Evolutionary conservation across 2,113 vertebrate species (phyloP).

Genomic region (Rutilus rutilus): DNA sequence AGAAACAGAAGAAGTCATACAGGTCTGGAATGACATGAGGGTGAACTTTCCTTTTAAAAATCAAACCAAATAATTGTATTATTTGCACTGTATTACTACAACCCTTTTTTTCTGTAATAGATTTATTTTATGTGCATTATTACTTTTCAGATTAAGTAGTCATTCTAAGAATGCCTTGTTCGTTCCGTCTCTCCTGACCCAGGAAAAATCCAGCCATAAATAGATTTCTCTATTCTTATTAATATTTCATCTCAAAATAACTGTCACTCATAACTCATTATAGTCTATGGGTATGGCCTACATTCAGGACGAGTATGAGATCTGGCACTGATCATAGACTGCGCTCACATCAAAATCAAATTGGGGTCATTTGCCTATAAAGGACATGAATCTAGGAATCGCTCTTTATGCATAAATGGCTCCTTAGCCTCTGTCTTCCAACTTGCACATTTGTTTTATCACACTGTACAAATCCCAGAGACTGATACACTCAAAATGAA

Average conservation of each 20-base stretch:
- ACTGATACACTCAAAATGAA: neutral
- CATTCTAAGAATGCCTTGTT: conserved; percentile 26
- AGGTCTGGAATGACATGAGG: neutral
- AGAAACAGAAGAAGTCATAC: neutral
- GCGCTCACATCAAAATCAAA: conserved; percentile 66
- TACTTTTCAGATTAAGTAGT: neutral
- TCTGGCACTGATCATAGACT: conserved; percentile 49
- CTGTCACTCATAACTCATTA: conserved; percentile 49
- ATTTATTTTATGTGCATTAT: neutral
- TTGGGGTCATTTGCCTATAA: conserved; percentile 78
- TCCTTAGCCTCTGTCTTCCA: conserved; percentile 13
- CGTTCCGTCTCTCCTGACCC: conserved; percentile 3
- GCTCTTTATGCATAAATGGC: conserved; percentile 73
- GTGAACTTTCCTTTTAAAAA: neutral
- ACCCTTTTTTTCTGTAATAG: neutral
- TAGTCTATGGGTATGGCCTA: conserved; percentile 42
- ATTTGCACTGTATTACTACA: neutral
- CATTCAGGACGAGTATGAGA: conserved; percentile 33
- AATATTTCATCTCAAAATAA: conserved; percentile 48
- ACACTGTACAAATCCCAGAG: conserved; percentile 4
- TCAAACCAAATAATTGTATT: neutral
- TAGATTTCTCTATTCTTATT: conserved; percentile 45
- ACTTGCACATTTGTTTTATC: conserved; percentile 15
- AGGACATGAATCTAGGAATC: conserved; percentile 70
- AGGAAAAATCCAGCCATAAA: conserved; percentile 38